Percentiles rank a stretch among this genome's conserved stretches.
Conservation (phyloP, 2,888 invertebrate species). For the Tiphia femorata region DNA sequence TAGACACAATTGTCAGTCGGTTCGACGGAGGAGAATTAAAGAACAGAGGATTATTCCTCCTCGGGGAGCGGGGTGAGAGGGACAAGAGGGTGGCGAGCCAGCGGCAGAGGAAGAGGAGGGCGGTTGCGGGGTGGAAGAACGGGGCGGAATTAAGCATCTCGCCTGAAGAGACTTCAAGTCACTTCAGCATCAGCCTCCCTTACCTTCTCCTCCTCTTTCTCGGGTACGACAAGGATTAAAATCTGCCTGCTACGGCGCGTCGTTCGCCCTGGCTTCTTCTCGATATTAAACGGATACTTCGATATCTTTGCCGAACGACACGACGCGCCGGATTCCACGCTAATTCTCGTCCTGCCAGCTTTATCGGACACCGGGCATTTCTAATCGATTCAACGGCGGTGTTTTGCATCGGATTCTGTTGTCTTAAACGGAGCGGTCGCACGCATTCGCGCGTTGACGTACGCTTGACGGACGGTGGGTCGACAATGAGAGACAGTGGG, state of each 20-base stretch:
- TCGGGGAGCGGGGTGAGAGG: conserved; percentile 47
- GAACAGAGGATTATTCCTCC: conserved; percentile 60
- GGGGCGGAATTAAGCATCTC: conserved; percentile 67
- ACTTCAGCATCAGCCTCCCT: conserved; percentile 64
- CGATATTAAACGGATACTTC: conserved; percentile 63
- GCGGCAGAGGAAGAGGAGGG: conserved; percentile 36
- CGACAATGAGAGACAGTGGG: not conserved
- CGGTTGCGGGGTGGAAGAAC: conserved; percentile 54
- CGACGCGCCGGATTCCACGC: conserved; percentile 8
- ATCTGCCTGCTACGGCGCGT: conserved; percentile 62
- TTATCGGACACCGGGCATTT: too few species aligned
- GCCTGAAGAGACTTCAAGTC: conserved; percentile 68
- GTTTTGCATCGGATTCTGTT: not conserved
- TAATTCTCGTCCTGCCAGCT: conserved; percentile 5
- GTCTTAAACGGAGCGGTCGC: not conserved
- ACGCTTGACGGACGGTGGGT: too few species aligned
- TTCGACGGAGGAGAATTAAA: conserved; percentile 52
- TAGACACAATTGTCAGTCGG: conserved; percentile 43
- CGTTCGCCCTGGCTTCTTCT: conserved; percentile 35
- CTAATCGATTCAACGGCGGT: too few species aligned
- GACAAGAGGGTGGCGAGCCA: conserved; percentile 36
- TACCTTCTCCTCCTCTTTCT: conserved; percentile 52
- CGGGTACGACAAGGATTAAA: conserved; percentile 67
- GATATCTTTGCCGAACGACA: conserved; percentile 48
- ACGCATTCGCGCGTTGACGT: not conserved